Percentiles rank a stretch among this genome's conserved stretches.
These are phyloP conservation scores for Lithobius niger DNA, from an alignment of 1,140 invertebrate species.

Conservation along the genomic window DNA sequence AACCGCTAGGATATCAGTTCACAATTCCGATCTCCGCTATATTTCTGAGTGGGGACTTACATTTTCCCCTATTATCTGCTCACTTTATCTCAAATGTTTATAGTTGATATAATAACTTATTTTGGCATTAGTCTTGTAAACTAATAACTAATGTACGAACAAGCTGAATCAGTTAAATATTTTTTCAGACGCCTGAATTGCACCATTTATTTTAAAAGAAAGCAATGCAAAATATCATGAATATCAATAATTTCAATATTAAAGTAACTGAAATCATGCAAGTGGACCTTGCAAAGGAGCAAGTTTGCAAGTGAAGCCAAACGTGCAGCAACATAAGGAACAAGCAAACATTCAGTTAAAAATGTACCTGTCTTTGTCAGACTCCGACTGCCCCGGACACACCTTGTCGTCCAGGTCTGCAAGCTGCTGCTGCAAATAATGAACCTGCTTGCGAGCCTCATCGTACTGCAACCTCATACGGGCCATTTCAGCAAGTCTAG, in stretches of 20 bases:
- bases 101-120: no score
- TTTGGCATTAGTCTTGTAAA: no score
- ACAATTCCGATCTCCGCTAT: no score
- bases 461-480: conserved; percentile 85
- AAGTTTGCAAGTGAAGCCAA: background rate
- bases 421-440: conserved; percentile 67
- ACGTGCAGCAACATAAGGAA: background rate
- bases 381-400: conserved; percentile 68
- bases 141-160: no score
- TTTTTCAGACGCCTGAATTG: no score
- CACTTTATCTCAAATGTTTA: no score
- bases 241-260: background rate
- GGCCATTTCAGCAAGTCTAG: conserved; percentile 86
- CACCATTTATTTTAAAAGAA: no score
- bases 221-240: conserved; percentile 2
- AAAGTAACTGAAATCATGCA: background rate
- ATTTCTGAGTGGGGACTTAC: no score
- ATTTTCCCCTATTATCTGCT: no score
- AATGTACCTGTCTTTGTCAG: conserved; percentile 66
- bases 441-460: conserved; percentile 74
- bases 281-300: background rate
- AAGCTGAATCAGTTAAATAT: no score
- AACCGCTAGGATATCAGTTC: no score
- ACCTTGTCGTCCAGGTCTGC: conserved; percentile 83
- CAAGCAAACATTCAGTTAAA: background rate